Percentiles rank a stretch among this genome's conserved stretches.
These are phyloP conservation scores for Novumbra hubbsi DNA, from an alignment of 2,797 vertebrate species.

Conservation along the genomic window DNA sequence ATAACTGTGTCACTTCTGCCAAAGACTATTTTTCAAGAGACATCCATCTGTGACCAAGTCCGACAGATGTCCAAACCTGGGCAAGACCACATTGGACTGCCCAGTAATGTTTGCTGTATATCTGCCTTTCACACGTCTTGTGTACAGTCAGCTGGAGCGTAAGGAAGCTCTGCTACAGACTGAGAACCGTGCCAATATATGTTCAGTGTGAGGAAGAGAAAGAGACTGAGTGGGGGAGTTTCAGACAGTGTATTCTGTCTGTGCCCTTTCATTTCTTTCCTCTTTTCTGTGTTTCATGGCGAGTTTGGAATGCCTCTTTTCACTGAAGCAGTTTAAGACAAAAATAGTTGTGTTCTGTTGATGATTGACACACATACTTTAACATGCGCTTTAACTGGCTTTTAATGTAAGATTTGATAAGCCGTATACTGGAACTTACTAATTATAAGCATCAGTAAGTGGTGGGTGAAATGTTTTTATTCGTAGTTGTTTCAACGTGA, in stretches of 20 bases:
- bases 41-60: background rate
- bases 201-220: background rate
- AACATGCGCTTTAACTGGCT: background rate
- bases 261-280: too few relatives aligned
- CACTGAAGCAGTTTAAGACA: background rate
- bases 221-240: background rate
- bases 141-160: background rate
- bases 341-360: background rate
- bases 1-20: background rate
- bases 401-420: background rate
- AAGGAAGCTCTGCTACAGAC: background rate
- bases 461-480: slow-evolving; percentile 29
- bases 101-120: background rate
- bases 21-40: background rate
- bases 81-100: background rate
- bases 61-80: background rate
- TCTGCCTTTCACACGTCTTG: background rate
- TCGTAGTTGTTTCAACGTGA: slow-evolving; percentile 4
- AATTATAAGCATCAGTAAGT: background rate
- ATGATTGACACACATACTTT: background rate
- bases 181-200: background rate
- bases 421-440: background rate
- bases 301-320: background rate
- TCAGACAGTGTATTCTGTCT: background rate
- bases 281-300: too few relatives aligned